Evolutionary conservation across 2,797 vertebrate species (phyloP).

Genomic region (Oreochromis mossambicus): DNA sequence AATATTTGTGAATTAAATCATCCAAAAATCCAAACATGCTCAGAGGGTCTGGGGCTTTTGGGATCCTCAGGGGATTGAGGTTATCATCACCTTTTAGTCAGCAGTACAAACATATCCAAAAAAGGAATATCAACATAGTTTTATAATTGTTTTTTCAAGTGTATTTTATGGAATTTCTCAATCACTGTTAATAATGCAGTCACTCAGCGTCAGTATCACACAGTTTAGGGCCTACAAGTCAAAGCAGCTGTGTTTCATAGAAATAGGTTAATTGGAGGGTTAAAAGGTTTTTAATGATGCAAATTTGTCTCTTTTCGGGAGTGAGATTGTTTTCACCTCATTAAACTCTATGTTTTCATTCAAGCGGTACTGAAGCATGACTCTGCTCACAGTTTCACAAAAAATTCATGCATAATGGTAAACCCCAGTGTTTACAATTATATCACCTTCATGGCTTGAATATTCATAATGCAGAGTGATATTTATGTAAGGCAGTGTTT

Average conservation of each 20-base stretch:
- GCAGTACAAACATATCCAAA: background rate
- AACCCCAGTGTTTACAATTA: background rate
- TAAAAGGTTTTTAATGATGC: background rate
- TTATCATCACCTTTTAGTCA: background rate
- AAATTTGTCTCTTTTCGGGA: background rate
- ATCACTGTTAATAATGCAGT: background rate
- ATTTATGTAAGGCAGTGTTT: background rate
- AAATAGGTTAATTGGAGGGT: background rate
- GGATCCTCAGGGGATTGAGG: background rate
- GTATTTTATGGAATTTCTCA: background rate
- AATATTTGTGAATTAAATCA: background rate
- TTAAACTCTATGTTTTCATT: background rate
- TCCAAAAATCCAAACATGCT: background rate
- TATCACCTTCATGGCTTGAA: background rate
- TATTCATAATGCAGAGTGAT: background rate
- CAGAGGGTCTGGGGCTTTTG: background rate
- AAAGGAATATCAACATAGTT: background rate
- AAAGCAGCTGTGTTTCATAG: background rate
- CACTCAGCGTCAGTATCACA: background rate
- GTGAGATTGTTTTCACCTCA: background rate
- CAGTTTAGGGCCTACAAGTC: background rate
- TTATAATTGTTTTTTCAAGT: accelerated
- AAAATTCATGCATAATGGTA: background rate
- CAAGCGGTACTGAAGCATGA: background rate
- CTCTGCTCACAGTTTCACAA: background rate